These are phyloP conservation scores for Thymelicus acteon DNA, from an alignment of 2,888 invertebrate genomes.

Conservation along the genomic window DNA sequence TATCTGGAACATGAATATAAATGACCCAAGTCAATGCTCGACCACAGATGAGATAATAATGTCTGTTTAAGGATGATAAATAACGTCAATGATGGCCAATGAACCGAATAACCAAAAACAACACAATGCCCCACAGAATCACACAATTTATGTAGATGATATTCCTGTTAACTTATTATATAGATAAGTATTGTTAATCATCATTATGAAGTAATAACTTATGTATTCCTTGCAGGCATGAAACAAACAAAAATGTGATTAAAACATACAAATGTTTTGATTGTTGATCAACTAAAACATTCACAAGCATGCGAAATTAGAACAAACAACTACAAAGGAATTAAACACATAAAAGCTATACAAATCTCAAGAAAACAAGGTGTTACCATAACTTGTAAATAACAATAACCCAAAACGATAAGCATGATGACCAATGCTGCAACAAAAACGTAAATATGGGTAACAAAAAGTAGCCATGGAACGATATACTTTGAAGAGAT, in stretches of 20 bases:
- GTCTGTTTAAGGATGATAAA: constrained; percentile 32
- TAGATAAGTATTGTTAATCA: not conserved
- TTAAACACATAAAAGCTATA: constrained; percentile 20
- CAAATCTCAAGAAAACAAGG: constrained; percentile 30
- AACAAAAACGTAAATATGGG: constrained; percentile 61
- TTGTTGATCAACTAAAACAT: not conserved
- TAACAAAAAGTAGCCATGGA: constrained; percentile 42
- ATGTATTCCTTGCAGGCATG: constrained; percentile 1
- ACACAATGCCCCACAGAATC: constrained; percentile 35
- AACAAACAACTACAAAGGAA: constrained; percentile 1
- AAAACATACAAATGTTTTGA: too few relatives aligned
- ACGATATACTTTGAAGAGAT: constrained; percentile 11
- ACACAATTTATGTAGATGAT: not conserved
- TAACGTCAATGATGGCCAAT: constrained; percentile 24
- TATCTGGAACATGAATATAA: constrained; percentile 55
- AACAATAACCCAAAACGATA: constrained; percentile 52
- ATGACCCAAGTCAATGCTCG: constrained; percentile 64
- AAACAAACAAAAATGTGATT: constrained; percentile 3
- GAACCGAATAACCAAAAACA: constrained; percentile 35
- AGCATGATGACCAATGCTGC: constrained; percentile 66
- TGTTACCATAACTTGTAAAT: constrained; percentile 37
- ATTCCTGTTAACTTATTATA: not conserved
- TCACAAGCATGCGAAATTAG: constrained; percentile 23
- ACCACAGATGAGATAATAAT: constrained; percentile 47
- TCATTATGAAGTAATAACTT: not conserved